Percentiles rank a stretch among this genome's conserved stretches.
These are phyloP conservation scores for Epirrita christyi DNA, from an alignment of 2,888 invertebrate species.

Conservation along the genomic window DNA sequence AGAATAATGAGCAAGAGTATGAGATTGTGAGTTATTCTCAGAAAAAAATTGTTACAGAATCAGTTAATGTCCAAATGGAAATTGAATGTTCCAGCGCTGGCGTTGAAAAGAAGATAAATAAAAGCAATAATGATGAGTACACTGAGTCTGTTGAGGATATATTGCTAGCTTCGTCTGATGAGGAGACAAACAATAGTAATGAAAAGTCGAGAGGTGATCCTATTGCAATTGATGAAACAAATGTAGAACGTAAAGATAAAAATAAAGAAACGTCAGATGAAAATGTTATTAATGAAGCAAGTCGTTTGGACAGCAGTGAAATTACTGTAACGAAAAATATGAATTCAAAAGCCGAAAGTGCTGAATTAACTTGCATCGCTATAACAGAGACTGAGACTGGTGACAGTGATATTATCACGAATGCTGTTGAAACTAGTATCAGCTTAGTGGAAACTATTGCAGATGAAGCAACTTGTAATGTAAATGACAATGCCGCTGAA, in stretches of 20 bases:
- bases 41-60: conserved; percentile 17
- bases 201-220: conserved; percentile 4
- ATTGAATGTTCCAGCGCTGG: conserved; percentile 38
- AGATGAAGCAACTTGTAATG: conserved; percentile 2
- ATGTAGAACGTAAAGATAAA: conserved; percentile 5
- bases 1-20: conserved; percentile 38
- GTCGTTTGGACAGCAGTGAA: conserved; percentile 15
- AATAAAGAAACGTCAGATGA: conserved; percentile 1
- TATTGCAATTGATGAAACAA: conserved; percentile 1
- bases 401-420: conserved; percentile 3
- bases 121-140: conserved; percentile 50
- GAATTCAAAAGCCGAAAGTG: background rate
- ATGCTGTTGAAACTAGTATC: conserved; percentile 11
- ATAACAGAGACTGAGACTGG: conserved; percentile 16
- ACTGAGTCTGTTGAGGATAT: conserved; percentile 58
- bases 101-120: conserved; percentile 34
- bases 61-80: conserved; percentile 38
- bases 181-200: conserved; percentile 27
- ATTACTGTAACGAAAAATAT: background rate
- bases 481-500: background rate
- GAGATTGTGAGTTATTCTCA: conserved; percentile 16
- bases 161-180: conserved; percentile 63
- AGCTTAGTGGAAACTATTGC: conserved; percentile 8
- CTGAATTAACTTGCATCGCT: conserved; percentile 13
- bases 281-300: conserved; percentile 13